Conservation (phyloP, 2,113 vertebrate genomes). For the Rutilus rutilus region DNA sequence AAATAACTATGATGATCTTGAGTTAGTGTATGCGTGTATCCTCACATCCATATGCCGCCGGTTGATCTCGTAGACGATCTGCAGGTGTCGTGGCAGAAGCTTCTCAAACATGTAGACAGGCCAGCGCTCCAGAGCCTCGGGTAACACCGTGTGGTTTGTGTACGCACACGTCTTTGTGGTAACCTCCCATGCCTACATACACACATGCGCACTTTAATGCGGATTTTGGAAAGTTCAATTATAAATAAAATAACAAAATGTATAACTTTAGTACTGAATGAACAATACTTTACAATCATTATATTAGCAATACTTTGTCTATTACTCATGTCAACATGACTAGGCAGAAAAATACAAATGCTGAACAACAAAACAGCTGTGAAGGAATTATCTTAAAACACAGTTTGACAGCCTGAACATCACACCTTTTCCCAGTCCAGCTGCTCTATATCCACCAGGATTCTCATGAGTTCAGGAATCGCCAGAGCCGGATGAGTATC, state of each 20-base stretch:
- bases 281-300: not conserved
- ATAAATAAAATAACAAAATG: not conserved
- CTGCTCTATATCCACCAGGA: conserved; percentile 85
- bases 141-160: conserved; percentile 89
- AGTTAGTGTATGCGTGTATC: too few relatives aligned
- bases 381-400: not conserved
- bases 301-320: not conserved
- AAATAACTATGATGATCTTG: not conserved
- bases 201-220: conserved; percentile 23
- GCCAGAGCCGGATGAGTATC: conserved; percentile 88
- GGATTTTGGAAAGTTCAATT: not conserved
- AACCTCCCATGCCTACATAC: conserved; percentile 85
- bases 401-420: not conserved
- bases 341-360: not conserved
- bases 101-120: conserved; percentile 84
- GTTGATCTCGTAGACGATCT: conserved; percentile 86
- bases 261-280: not conserved
- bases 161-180: conserved; percentile 85
- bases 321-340: not conserved
- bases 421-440: conserved; percentile 86
- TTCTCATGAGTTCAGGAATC: conserved; percentile 88
- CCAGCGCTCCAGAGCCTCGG: conserved; percentile 88
- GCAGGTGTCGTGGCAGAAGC: conserved; percentile 83
- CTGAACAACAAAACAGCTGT: not conserved
- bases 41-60: conserved; percentile 82